Percentiles rank a stretch among this genome's conserved stretches.
These are phyloP conservation scores for Bruchidius siliquastri DNA, from an alignment of 2,888 invertebrate genomes.

Conservation along the genomic window DNA sequence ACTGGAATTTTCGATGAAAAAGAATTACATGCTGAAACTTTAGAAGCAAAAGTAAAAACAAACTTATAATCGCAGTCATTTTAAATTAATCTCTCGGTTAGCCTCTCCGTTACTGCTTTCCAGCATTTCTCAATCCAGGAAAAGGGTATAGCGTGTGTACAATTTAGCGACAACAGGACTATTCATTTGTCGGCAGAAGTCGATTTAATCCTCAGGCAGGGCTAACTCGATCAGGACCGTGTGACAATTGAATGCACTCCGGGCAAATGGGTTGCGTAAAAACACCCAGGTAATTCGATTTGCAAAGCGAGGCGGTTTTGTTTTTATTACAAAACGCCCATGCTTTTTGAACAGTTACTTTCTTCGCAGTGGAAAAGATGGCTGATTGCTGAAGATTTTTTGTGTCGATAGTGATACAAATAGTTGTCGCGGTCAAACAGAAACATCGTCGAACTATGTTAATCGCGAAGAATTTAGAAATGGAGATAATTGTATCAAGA, in stretches of 20 bases:
- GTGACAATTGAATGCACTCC: conserved; percentile 41
- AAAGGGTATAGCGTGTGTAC: neutral
- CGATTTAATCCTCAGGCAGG: neutral
- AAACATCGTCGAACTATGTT: too few species aligned
- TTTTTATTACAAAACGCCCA: neutral
- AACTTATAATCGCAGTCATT: too few species aligned
- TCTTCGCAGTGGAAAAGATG: too few species aligned
- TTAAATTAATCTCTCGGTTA: neutral
- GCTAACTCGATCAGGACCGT: neutral
- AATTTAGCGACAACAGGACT: neutral
- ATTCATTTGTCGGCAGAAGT: neutral
- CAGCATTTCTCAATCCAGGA: neutral
- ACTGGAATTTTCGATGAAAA: too few species aligned
- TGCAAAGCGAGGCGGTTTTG: conserved; percentile 1
- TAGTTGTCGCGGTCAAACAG: too few species aligned
- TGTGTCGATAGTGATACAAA: too few species aligned
- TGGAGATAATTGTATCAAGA: too few species aligned
- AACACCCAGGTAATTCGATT: conserved; percentile 28
- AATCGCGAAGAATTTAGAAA: too few species aligned
- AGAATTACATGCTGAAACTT: too few species aligned
- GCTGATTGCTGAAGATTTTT: too few species aligned
- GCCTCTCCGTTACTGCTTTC: neutral
- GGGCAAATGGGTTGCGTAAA: conserved; percentile 36
- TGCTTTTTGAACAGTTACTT: too few species aligned
- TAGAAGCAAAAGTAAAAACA: too few species aligned